Conservation (phyloP, 1,140 invertebrate genomes). For the Neodiprion fabricii region DNA sequence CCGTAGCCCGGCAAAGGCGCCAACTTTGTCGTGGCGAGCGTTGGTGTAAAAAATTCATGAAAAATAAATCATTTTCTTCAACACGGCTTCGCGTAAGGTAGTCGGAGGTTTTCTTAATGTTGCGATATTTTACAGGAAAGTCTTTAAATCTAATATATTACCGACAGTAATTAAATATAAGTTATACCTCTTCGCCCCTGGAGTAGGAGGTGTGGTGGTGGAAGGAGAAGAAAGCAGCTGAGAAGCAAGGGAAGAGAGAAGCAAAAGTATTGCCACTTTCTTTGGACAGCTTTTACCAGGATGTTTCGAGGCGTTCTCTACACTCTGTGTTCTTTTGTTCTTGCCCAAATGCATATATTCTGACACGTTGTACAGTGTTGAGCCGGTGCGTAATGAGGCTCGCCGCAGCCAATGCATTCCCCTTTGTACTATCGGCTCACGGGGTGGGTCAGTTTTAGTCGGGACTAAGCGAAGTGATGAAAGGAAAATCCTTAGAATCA, state of each 20-base stretch:
- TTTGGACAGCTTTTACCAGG: background rate
- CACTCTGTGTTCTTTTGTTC: no score
- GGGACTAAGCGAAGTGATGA: no score
- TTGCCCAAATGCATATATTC: no score
- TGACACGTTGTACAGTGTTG: no score
- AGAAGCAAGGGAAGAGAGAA: background rate
- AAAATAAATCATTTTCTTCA: constrained; percentile 53
- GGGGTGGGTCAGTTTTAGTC: no score
- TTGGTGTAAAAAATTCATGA: constrained; percentile 46
- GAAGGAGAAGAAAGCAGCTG: background rate
- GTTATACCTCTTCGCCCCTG: constrained; percentile 35
- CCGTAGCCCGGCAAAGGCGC: background rate
- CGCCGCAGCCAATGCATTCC: no score
- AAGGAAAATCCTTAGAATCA: no score
- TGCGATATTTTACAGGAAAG: constrained; percentile 57
- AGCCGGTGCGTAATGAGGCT: no score
- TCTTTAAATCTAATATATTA: constrained; percentile 61
- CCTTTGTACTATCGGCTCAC: no score
- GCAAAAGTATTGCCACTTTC: background rate
- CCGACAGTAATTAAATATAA: constrained; percentile 58
- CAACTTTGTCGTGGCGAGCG: constrained; percentile 22
- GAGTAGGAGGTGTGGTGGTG: constrained; percentile 23
- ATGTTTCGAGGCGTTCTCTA: background rate
- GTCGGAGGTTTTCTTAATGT: constrained; percentile 55
- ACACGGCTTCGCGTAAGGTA: constrained; percentile 15